A percentile compares a stretch with the other conserved stretches of the same genome.
Conservation (phyloP, 2,113 vertebrate genomes). For the Periophthalmus modestus region DNA sequence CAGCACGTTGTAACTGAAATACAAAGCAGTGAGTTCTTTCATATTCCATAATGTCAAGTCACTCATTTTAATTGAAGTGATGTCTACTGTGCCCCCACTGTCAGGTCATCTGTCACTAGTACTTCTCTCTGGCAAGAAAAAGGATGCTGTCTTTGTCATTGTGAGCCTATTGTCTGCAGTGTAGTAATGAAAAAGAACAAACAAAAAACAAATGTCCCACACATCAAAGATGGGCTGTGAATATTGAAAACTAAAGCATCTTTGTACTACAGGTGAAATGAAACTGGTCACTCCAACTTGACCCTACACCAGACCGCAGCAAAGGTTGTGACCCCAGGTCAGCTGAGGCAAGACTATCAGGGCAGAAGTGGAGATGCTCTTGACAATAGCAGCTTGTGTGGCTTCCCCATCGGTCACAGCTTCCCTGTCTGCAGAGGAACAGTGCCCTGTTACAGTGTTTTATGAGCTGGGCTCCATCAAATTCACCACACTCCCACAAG, state of each 20-base stretch:
- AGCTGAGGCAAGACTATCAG: constrained; percentile 67
- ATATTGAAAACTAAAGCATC: not conserved
- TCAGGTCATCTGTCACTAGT: not conserved
- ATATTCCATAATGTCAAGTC: no score
- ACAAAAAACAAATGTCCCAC: not conserved
- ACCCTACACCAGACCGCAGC: constrained; percentile 42
- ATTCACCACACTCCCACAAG: constrained; percentile 78
- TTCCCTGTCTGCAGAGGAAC: constrained; percentile 80
- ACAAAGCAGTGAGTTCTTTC: not conserved
- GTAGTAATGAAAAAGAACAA: no score
- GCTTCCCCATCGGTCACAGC: constrained; percentile 72
- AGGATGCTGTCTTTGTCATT: no score
- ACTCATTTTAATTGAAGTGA: not conserved
- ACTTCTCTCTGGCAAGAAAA: no score
- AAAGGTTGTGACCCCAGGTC: constrained; percentile 71
- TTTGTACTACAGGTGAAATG: constrained; percentile 65
- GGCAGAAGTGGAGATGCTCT: constrained; percentile 61
- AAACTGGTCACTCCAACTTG: constrained; percentile 69
- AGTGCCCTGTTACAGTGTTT: constrained; percentile 77
- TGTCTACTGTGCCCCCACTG: not conserved
- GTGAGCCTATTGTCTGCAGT: no score
- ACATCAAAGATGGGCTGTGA: no score
- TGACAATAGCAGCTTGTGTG: constrained; percentile 58
- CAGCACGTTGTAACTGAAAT: not conserved
- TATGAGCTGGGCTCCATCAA: constrained; percentile 72